Evolutionary conservation across 2,113 vertebrate genomes (phyloP).

Genomic region (Oenanthe melanoleuca): DNA sequence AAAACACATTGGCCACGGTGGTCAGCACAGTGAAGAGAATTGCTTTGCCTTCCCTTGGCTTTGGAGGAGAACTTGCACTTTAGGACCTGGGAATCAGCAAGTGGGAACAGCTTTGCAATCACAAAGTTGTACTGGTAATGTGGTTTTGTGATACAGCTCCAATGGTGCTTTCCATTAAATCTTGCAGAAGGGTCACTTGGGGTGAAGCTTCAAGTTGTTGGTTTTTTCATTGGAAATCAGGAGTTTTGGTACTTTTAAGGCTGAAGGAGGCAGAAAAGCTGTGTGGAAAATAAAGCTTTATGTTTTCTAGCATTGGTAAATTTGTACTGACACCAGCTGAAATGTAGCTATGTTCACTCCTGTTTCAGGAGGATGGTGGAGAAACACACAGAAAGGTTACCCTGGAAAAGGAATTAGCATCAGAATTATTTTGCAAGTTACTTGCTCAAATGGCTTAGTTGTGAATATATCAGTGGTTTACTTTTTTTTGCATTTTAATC

Average conservation of each 20-base stretch:
- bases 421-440: neutral
- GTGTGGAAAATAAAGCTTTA: neutral
- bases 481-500: neutral
- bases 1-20: neutral
- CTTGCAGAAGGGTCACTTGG: neutral
- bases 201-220: neutral
- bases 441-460: neutral
- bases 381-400: neutral
- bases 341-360: neutral
- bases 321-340: neutral
- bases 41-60: neutral
- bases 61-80: neutral
- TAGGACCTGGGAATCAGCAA: neutral
- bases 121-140: rapidly evolving
- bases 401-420: neutral
- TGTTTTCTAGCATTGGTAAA: neutral
- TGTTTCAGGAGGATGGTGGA: neutral
- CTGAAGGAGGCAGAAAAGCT: neutral
- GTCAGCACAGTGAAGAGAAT: neutral
- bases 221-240: neutral
- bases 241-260: neutral
- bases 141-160: neutral
- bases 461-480: neutral
- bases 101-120: neutral
- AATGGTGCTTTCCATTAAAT: neutral